Conservation (phyloP, 2,888 invertebrate species). For the Chymomyza procnemis region DNA sequence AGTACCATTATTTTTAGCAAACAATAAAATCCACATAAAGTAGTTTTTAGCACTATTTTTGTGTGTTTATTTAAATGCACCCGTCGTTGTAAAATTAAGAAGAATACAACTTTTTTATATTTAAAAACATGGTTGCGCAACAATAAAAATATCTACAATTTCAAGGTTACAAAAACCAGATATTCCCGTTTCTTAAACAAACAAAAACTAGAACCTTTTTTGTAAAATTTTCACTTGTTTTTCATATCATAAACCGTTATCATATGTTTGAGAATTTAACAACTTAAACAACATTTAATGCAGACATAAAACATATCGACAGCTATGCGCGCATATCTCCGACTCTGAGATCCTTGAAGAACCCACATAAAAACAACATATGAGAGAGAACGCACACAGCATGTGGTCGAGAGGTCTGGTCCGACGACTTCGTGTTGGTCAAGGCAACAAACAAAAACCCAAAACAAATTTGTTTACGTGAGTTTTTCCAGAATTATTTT, state of each 20-base stretch:
- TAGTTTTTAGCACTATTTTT: no score
- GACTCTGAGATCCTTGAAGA: constrained; percentile 21
- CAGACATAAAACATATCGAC: neutral
- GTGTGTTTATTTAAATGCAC: no score
- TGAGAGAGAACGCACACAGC: constrained; percentile 45
- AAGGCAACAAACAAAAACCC: constrained; percentile 26
- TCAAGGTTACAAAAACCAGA: neutral
- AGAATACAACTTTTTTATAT: no score
- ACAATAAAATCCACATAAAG: no score
- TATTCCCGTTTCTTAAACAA: neutral
- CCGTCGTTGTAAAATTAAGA: no score
- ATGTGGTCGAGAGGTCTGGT: constrained; percentile 45
- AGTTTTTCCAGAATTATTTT: constrained; percentile 22
- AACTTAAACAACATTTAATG: constrained; percentile 24
- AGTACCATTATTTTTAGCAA: no score
- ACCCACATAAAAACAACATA: constrained; percentile 42
- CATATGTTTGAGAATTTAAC: constrained; percentile 34
- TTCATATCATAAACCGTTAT: constrained; percentile 15
- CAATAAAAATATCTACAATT: neutral
- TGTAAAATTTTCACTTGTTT: neutral
- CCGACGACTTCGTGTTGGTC: neutral
- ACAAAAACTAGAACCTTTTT: neutral
- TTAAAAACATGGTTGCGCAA: no score
- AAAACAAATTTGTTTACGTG: constrained; percentile 62
- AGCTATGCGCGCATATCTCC: constrained; percentile 7